These are phyloP conservation scores for Poeciliopsis infans DNA, from an alignment of 2,797 vertebrate species.

Conservation along the genomic window DNA sequence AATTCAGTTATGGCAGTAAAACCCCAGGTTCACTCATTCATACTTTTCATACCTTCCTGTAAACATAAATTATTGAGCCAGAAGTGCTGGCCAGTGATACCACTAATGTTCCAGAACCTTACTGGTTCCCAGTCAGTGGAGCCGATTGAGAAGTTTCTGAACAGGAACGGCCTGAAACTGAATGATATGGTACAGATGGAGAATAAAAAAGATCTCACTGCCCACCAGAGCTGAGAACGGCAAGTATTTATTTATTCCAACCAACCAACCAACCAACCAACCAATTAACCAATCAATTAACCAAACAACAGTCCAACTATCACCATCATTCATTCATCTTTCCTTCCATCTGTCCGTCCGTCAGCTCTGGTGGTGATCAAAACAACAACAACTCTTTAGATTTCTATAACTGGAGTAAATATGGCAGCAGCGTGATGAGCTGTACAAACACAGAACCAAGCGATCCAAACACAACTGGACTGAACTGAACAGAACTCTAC, in stretches of 20 bases:
- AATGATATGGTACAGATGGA: slow-evolving; percentile 63
- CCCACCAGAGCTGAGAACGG: slow-evolving; percentile 51
- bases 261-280: neutral
- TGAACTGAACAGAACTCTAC: slow-evolving; percentile 54
- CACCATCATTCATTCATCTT: no score
- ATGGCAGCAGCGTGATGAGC: slow-evolving; percentile 58
- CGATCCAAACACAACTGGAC: slow-evolving; percentile 52
- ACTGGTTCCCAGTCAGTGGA: neutral
- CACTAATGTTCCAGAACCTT: neutral
- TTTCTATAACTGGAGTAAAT: slow-evolving; percentile 58
- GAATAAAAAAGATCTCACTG: slow-evolving; percentile 22
- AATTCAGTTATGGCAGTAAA: neutral
- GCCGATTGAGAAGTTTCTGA: slow-evolving; percentile 28
- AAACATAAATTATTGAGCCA: neutral
- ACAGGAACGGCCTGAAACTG: slow-evolving; percentile 21
- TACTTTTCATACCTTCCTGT: neutral
- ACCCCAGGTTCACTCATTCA: neutral
- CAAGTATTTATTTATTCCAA: neutral
- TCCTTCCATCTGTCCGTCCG: neutral
- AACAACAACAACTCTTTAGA: slow-evolving; percentile 52
- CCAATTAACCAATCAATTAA: neutral
- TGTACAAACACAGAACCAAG: slow-evolving; percentile 64
- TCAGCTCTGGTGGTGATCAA: slow-evolving; percentile 40
- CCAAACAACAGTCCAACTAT: no score
- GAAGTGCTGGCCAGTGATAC: neutral